A percentile compares a stretch with the other conserved stretches of the same genome.
Evolutionary conservation across 2,888 invertebrate genomes (phyloP).

Genomic region (Sminthurinus aureus): DNA sequence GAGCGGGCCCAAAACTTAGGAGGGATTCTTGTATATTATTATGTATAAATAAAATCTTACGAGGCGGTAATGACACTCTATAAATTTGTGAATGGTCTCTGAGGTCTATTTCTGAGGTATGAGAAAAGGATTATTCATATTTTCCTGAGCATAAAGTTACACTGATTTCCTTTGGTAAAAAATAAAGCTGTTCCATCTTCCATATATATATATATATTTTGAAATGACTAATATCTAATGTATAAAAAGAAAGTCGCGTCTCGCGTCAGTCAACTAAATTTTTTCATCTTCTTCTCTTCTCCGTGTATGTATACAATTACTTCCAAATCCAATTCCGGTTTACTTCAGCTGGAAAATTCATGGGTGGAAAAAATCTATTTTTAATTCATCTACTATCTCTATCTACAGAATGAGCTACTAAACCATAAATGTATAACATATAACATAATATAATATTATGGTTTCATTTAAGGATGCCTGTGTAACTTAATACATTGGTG

Average conservation of each 20-base stretch:
- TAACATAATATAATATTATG: neutral
- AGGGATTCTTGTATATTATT: neutral
- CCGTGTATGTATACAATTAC: neutral
- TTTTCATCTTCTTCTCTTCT: no score
- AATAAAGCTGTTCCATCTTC: neutral
- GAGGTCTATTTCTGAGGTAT: neutral
- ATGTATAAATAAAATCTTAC: neutral
- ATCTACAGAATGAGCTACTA: neutral
- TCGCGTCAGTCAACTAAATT: neutral
- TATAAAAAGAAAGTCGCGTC: neutral
- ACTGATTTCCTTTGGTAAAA: neutral
- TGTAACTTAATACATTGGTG: slow-evolving; percentile 8
- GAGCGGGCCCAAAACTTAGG: neutral
- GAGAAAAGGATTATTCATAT: slow-evolving; percentile 9
- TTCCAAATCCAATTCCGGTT: neutral
- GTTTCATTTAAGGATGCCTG: neutral
- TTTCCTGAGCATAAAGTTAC: neutral
- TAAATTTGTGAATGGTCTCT: neutral
- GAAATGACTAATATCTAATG: neutral
- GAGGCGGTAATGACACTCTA: neutral
- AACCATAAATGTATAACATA: neutral
- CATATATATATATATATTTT: no score
- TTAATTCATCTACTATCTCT: neutral
- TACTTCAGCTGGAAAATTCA: neutral
- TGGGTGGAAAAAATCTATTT: slow-evolving; percentile 4